Base-by-base conservation (phyloP, 2,113 vertebrate species). In the Cochlearius cochlearius region DNA sequence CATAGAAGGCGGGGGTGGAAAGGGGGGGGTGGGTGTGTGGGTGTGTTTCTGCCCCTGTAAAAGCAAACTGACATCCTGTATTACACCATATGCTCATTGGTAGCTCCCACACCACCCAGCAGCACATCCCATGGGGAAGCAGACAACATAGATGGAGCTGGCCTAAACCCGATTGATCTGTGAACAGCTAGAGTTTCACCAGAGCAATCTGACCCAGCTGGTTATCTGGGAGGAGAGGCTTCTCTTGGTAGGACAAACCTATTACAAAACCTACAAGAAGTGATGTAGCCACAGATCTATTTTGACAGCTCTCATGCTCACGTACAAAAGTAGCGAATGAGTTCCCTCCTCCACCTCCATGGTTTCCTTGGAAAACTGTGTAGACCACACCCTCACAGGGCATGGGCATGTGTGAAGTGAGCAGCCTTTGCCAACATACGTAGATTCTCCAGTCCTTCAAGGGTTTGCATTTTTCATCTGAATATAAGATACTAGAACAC, bases 11-110 rank as follows among this genome's bases (percentile, higher is more conserved):
- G 4, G 27, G 6, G 4, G 2, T 17, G n/a, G 4, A 15, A 7
- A 3, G 9, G 5, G 8, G 7, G 10, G 8, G 3, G 32, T n/a
- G n/a, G n/a, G n/a, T n/a, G n/a, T 15, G 41, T 43, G 41, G 14
- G 41, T 15, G 15, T 43, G 15, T 38, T 73, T 86, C 59, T 30
- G 29, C 55, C 49, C 10, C 15, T 39, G 34, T 23, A 5, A n/a
- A 69, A 71, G 7, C n/a, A 58, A 50, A 43, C 21, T 15, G 69
- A 21, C 27, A 5, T 8, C 17, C 29, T 23, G 7, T 32, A 5
- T 64, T 45, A 13, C 38, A 3, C 18, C 0, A 5, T 36, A 26
- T 3, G 34, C 26, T 64, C 1, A 0, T 45, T 1, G 1, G 49
- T 39, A 41, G 38, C 49, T 74, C 26, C 63, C 0, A 2, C 47